Evolutionary conservation across 2,113 vertebrate species (phyloP).

Genomic region (Alethe castanea): DNA sequence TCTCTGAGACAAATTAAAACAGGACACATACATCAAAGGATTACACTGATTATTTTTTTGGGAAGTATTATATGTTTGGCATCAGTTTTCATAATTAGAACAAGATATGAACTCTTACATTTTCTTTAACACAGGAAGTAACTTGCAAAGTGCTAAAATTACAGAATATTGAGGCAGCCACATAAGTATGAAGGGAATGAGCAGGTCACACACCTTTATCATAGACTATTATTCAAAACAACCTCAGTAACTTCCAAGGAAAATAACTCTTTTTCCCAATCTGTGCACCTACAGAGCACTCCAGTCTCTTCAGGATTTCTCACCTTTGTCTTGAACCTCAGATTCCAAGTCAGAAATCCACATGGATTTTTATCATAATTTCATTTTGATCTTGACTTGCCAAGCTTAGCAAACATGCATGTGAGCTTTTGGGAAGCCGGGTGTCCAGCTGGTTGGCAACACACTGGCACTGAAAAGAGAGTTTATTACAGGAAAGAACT

Average conservation of each 20-base stretch:
- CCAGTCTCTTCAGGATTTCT: neutral
- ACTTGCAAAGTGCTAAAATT: neutral
- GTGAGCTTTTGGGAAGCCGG: neutral
- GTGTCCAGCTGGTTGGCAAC: neutral
- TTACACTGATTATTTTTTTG: neutral
- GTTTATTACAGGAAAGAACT: neutral
- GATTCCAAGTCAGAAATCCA: conserved; percentile 24
- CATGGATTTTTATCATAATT: conserved; percentile 16
- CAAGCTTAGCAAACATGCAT: neutral
- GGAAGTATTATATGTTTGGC: neutral
- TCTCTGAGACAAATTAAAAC: neutral
- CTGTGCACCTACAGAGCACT: neutral
- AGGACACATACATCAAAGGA: neutral
- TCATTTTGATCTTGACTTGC: neutral
- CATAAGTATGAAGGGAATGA: neutral
- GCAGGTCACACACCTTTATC: neutral
- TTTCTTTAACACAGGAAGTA: neutral
- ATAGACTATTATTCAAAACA: neutral
- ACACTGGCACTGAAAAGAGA: neutral
- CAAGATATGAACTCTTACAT: neutral
- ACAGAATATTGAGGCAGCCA: neutral
- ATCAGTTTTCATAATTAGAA: neutral
- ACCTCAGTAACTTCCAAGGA: neutral
- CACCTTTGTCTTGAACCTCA: conserved; percentile 25
- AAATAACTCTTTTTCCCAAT: neutral